Percentiles rank a stretch among this genome's conserved stretches.
These are phyloP conservation scores for Oscheius sp. DNA, from an alignment of 2,888 invertebrate genomes.

Conservation along the genomic window DNA sequence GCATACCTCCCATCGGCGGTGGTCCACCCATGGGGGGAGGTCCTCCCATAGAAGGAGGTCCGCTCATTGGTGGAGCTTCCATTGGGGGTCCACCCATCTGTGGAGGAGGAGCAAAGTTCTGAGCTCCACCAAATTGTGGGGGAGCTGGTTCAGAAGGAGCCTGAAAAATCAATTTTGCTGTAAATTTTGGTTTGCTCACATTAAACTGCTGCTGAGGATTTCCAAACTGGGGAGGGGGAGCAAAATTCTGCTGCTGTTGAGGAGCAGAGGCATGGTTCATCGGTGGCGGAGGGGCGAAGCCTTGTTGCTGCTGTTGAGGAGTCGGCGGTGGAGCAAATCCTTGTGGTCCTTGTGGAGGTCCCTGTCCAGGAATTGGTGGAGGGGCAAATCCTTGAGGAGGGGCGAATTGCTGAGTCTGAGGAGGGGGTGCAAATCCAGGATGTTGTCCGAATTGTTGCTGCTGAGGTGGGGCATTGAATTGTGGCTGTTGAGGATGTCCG, in stretches of 20 bases:
- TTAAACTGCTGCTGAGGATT: constrained; percentile 1
- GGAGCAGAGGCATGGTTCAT: too few species aligned
- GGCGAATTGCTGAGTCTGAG: constrained; percentile 9
- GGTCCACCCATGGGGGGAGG: constrained; percentile 47
- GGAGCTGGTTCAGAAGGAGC: constrained; percentile 18
- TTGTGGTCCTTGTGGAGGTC: constrained; percentile 16
- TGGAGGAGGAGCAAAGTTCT: constrained; percentile 17
- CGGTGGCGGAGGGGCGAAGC: not conserved
- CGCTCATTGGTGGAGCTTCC: constrained; percentile 40
- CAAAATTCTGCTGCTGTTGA: constrained; percentile 31
- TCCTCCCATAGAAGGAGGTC: constrained; percentile 40
- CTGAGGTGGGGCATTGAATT: too few species aligned
- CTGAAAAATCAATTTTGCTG: not conserved
- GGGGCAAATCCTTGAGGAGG: constrained; percentile 21
- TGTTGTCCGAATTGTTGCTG: constrained; percentile 36
- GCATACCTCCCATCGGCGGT: constrained; percentile 36
- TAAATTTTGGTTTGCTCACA: constrained; percentile 5
- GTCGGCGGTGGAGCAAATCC: constrained; percentile 37
- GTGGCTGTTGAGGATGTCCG: too few species aligned
- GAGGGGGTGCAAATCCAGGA: constrained; percentile 11
- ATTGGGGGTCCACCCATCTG: constrained; percentile 25
- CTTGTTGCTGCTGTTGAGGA: not conserved
- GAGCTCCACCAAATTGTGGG: constrained; percentile 2
- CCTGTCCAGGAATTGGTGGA: constrained; percentile 19
- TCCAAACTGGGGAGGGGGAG: constrained; percentile 23